Conservation (phyloP, 2,113 vertebrate species). For the Python bivittatus region DNA sequence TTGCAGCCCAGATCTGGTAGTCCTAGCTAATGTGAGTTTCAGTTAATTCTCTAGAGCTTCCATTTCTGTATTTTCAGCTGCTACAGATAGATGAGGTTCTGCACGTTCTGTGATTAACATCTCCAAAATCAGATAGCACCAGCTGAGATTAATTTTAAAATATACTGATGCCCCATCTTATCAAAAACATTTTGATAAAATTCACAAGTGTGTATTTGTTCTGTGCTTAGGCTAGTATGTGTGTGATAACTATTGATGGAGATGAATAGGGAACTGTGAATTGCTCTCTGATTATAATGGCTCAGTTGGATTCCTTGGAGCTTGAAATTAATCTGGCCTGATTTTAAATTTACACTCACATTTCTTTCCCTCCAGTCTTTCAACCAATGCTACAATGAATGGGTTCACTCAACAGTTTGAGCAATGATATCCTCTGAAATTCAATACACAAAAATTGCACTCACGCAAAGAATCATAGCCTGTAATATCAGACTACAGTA, state of each 20-base stretch:
- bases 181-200: not conserved
- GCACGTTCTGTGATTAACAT: not conserved
- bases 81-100: not conserved
- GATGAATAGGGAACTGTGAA: not conserved
- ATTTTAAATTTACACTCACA: not conserved
- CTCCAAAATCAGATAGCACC: not conserved
- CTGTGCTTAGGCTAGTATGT: not conserved
- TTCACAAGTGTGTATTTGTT: not conserved
- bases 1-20: not conserved
- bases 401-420: not conserved
- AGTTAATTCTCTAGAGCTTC: not conserved
- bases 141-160: not conserved
- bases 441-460: not conserved
- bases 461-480: not conserved
- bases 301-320: slow-evolving; percentile 3
- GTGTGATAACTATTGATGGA: not conserved
- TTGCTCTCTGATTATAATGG: not conserved
- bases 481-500: not conserved
- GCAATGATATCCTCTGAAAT: not conserved
- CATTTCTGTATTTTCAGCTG: not conserved
- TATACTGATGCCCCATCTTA: not conserved
- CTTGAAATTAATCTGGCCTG: not conserved
- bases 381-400: not conserved
- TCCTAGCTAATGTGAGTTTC: not conserved
- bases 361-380: slow-evolving; percentile 27